Base-by-base conservation (phyloP, 2,888 invertebrate genomes). In the Phymatocera aterrima region DNA sequence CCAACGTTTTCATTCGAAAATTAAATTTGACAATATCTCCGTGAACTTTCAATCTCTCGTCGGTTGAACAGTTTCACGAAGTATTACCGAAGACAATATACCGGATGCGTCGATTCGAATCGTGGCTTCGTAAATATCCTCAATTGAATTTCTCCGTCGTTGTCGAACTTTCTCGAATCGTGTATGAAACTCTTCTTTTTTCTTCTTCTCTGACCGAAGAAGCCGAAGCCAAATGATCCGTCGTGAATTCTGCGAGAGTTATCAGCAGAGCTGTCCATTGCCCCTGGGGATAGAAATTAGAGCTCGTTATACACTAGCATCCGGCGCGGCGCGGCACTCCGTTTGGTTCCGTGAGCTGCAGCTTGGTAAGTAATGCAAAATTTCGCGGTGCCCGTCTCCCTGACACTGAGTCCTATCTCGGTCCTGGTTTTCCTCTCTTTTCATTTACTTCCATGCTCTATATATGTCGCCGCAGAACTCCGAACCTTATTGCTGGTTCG, bases 301-400 rank as follows among this genome's bases (percentile, higher is more conserved):
- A 34, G 64, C 37, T 64, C 37, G 37, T 64, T 64, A 57, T 57
- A 28, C 57, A 21, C n/a, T n/a, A n/a, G n/a, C n/a, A n/a, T n/a
- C n/a, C n/a, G n/a, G n/a, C n/a, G n/a, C 57, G 18, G 34, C 37
- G 64, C 64, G 21, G 64, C 37, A 18, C 37, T 34, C 61, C 10
- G 24, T 57, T 57, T 28, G 15, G 28, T 57, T 57, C 15, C 15
- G 57, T 57, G 24, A 57, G 10, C 57, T 28, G 61, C n/a, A 10
- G n/a, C 24, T 6, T 5, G 61, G 37, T 8, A 1, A 8, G 34
- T 10, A n/a, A 37, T 37, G 37, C 10, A 21, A 10, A 64, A 64
- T 64, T 40, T 37, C 0, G 37, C n/a, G 37, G 6, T 34, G 64
- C 37, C 37, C 37, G 21, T 40, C 64, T 37, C 34, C 15, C 37